Base-by-base conservation (phyloP, 2,113 vertebrate genomes). In the Miniopterus natalensis region DNA sequence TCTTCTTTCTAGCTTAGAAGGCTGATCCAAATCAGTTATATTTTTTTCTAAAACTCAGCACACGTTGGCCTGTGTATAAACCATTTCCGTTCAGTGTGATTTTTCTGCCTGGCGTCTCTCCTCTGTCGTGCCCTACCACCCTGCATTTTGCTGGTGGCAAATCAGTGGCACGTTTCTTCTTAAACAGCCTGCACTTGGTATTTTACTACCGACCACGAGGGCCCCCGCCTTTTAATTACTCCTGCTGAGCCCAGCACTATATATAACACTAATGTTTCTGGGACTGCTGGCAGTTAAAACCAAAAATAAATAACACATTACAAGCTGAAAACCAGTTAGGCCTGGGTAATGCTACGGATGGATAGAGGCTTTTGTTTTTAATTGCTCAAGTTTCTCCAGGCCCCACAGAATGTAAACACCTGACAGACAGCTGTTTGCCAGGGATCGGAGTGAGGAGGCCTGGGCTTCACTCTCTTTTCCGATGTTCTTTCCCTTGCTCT, bases 201-300 rank as follows among this genome's bases (percentile, higher is more conserved):
- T 95, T 98, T 98, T 97, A 97, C 96, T 98, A 98, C 97, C 0
- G 8, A 80, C 96, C 97, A 98, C 21, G 81, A 97, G 98, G 98
- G 98, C 97, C 97, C 97, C 98, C 96, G 98, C 96, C 2, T 97
- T 98, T 98, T 98, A 98, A 98, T 98, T 97, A 98, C 97, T 97
- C 98, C 97, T 98, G 97, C 98, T 98, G 98, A 95, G 97, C 95
- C 98, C 96, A 96, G 97, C 96, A 78, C 97, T 98, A 53, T 97
- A 94, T 96, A 97, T 98, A 98, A 98, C 97, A 40, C 88, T 94
- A 98, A 98, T 96, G 97, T 98, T 97, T 98, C 98, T 96, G 96
- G 97, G 95, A 86, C 97, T 97, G 98, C 97, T 97, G 95, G 97
- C 98, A 98, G 98, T 98, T 98, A 98, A 98, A 98, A 97, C 95